phyloP scores from a whole-genome alignment of 2,888 invertebrate species.

The Scrobipalpa atriplicella region DNA sequence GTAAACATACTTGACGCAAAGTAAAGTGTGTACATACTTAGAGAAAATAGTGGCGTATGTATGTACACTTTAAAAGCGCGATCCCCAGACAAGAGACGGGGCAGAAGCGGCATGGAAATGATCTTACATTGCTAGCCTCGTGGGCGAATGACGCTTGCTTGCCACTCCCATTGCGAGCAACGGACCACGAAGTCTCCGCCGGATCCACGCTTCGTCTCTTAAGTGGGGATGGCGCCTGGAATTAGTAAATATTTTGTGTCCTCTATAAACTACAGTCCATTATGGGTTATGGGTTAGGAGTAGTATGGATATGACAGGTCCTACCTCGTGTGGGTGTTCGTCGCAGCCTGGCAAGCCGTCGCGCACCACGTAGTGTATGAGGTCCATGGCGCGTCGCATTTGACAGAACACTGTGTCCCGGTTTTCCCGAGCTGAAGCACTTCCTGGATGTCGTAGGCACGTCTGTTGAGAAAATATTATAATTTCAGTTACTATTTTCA shows the following conservation, averaged over 20 bases:
- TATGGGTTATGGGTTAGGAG: background rate
- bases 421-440: conserved; percentile 95
- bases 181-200: conserved; percentile 18
- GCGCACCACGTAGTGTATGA: conserved; percentile 98
- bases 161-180: conserved; percentile 17
- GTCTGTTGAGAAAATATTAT: conserved; percentile 79
- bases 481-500: background rate
- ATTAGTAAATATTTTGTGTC: conserved; percentile 18
- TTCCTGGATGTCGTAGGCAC: conserved; percentile 96
- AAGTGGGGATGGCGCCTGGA: conserved; percentile 19
- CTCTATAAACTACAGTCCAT: conserved; percentile 15
- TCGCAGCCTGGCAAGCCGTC: conserved; percentile 91
- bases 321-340: conserved; percentile 76
- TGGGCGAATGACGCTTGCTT: conserved; percentile 12
- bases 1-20: conserved; percentile 7
- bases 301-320: background rate
- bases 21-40: conserved; percentile 4
- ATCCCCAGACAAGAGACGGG: conserved; percentile 20
- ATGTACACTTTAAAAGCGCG: conserved; percentile 5
- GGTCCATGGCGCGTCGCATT: conserved; percentile 98
- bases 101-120: conserved; percentile 10
- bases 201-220: conserved; percentile 19
- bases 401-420: conserved; percentile 99
- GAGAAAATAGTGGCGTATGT: conserved; percentile 9
- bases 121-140: conserved; percentile 20